phyloP scores from a whole-genome alignment of 1,140 invertebrate genomes.

The Cydia fagiglandana region DNA sequence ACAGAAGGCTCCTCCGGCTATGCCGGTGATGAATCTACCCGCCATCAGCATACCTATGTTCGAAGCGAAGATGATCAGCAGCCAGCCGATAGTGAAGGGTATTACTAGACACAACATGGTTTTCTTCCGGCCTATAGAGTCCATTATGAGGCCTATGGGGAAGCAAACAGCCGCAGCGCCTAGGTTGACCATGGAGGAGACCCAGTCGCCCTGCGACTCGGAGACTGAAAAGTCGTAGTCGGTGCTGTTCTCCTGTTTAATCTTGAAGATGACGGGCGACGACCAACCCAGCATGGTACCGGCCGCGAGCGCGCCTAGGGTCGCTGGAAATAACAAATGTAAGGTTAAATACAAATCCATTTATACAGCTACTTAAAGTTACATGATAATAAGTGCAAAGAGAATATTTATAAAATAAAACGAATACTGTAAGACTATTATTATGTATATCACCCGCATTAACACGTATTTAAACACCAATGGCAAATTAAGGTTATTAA shows the following conservation, averaged over 20 bases:
- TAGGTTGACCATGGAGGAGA: conserved; percentile 84
- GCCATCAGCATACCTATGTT: conserved; percentile 84
- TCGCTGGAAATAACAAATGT: conserved; percentile 69
- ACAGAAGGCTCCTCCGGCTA: conserved; percentile 87
- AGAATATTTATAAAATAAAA: neutral
- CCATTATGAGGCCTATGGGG: conserved; percentile 86
- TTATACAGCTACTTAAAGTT: neutral
- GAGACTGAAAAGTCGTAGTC: conserved; percentile 80
- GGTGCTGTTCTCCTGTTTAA: conserved; percentile 66
- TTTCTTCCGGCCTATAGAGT: conserved; percentile 86
- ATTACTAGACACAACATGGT: conserved; percentile 85
- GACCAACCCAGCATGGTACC: conserved; percentile 87
- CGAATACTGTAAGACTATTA: neutral
- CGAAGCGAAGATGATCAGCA: conserved; percentile 84
- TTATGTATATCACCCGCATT: neutral
- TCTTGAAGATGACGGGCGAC: conserved; percentile 83
- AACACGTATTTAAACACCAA: conserved; percentile 14
- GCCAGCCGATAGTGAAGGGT: conserved; percentile 88
- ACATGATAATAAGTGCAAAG: neutral
- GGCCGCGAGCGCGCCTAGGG: conserved; percentile 79
- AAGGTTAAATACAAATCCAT: conserved; percentile 6
- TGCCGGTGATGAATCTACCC: conserved; percentile 87
- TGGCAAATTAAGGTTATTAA: neutral
- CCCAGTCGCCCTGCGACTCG: conserved; percentile 83
- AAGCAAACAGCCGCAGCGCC: conserved; percentile 87